Evolutionary conservation across 2,888 invertebrate genomes (phyloP).

Genomic region (Lacanobia wlatinum): DNA sequence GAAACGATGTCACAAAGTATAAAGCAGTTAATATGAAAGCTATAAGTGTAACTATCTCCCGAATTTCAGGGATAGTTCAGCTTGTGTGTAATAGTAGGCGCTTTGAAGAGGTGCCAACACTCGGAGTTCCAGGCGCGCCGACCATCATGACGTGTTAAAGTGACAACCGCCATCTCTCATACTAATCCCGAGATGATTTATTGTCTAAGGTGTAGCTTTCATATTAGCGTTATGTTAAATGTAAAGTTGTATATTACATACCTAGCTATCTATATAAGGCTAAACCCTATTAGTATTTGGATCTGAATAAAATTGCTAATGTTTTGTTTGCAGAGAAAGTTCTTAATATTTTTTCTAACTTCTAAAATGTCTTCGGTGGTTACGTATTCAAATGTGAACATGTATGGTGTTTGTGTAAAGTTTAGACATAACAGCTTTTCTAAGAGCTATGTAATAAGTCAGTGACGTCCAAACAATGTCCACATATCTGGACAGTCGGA

Average conservation of each 20-base stretch:
- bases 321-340: neutral
- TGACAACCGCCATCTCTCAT: conserved; percentile 46
- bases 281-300: neutral
- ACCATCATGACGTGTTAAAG: conserved; percentile 43
- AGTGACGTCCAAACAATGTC: conserved; percentile 23
- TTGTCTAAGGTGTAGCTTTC: conserved; percentile 36
- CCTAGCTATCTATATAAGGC: neutral
- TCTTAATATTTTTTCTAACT: neutral
- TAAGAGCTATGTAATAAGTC: conserved; percentile 16
- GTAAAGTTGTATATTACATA: conserved; percentile 11
- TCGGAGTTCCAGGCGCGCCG: conserved; percentile 58
- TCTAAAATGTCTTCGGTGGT: neutral
- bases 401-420: conserved; percentile 11
- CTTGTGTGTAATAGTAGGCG: conserved; percentile 46
- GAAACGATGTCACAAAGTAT: neutral
- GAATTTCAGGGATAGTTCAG: conserved; percentile 56
- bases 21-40: conserved; percentile 33
- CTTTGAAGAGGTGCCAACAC: conserved; percentile 77
- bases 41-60: conserved; percentile 51
- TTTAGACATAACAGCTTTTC: conserved; percentile 15
- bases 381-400: neutral
- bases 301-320: neutral
- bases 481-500: conserved; percentile 35
- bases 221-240: conserved; percentile 14
- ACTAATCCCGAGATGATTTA: conserved; percentile 46